phyloP scores from a whole-genome alignment of 2,888 invertebrate genomes.

The Volucella zonaria region DNA sequence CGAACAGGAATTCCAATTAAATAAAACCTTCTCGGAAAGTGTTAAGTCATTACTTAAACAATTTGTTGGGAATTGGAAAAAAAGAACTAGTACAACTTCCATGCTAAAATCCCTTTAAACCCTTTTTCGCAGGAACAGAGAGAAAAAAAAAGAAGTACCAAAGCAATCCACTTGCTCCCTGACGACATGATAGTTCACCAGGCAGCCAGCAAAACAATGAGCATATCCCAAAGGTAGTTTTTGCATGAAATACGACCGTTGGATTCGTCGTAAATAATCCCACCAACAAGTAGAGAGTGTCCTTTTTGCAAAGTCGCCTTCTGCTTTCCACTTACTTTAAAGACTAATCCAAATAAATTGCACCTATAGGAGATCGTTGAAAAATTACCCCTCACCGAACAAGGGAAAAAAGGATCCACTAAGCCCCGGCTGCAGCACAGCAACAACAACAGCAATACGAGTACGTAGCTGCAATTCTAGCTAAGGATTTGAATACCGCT shows the following conservation, averaged over 20 bases:
- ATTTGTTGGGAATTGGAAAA: conserved; percentile 35
- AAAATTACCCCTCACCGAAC: conserved; percentile 46
- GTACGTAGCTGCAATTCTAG: not conserved
- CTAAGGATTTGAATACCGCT: conserved; percentile 6
- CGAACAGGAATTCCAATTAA: not conserved
- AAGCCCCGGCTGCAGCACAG: not conserved
- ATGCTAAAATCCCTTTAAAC: conserved; percentile 50
- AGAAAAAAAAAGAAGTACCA: conserved; percentile 8
- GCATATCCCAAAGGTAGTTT: conserved; percentile 43
- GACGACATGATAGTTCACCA: not conserved
- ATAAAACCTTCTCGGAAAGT: conserved; percentile 25
- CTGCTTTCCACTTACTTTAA: conserved; percentile 33
- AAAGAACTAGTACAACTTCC: conserved; percentile 24
- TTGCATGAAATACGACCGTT: conserved; percentile 63
- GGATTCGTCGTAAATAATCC: conserved; percentile 64
- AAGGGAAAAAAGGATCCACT: conserved; percentile 1
- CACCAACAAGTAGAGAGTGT: conserved; percentile 47
- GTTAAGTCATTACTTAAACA: conserved; percentile 57
- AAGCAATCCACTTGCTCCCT: conserved; percentile 23
- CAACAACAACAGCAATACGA: too few species aligned
- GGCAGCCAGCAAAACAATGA: not conserved
- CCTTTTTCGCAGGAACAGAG: not conserved
- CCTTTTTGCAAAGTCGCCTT: conserved; percentile 31
- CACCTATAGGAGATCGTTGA: conserved; percentile 70
- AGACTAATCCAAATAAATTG: conserved; percentile 72